phyloP scores from a whole-genome alignment of 2,888 invertebrate genomes.

The Morpho deidamia region DNA sequence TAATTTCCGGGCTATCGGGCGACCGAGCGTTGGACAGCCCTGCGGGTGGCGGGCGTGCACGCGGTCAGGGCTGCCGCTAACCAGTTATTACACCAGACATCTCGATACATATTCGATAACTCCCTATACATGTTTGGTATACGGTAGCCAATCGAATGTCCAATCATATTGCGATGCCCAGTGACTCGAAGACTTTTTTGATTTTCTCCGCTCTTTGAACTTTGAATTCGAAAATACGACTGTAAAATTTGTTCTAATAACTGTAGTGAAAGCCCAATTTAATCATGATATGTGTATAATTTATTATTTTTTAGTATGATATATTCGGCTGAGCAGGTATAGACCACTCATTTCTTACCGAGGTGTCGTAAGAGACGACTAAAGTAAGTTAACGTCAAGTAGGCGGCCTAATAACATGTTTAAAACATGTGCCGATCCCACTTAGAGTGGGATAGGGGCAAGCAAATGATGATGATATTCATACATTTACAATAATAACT shows the following conservation, averaged over 20 bases:
- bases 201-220: constrained; percentile 19
- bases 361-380: no score
- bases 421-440: no score
- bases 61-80: constrained; percentile 47
- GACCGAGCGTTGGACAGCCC: constrained; percentile 31
- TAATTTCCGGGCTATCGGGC: constrained; percentile 64
- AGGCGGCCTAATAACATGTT: no score
- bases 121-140: constrained; percentile 31
- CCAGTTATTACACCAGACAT: constrained; percentile 33
- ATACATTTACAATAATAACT: no score
- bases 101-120: constrained; percentile 31
- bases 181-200: constrained; percentile 21
- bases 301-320: no score
- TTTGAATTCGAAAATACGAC: constrained; percentile 10
- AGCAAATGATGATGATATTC: no score
- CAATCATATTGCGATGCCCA: constrained; percentile 27
- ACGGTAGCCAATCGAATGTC: constrained; percentile 33
- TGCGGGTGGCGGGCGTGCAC: constrained; percentile 52
- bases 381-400: no score
- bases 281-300: no score
- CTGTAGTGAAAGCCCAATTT: no score
- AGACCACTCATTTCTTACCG: no score
- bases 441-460: no score
- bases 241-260: neutral
- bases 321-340: no score